phyloP scores from a whole-genome alignment of 2,888 invertebrate genomes.

The Parochlus steinenii region DNA sequence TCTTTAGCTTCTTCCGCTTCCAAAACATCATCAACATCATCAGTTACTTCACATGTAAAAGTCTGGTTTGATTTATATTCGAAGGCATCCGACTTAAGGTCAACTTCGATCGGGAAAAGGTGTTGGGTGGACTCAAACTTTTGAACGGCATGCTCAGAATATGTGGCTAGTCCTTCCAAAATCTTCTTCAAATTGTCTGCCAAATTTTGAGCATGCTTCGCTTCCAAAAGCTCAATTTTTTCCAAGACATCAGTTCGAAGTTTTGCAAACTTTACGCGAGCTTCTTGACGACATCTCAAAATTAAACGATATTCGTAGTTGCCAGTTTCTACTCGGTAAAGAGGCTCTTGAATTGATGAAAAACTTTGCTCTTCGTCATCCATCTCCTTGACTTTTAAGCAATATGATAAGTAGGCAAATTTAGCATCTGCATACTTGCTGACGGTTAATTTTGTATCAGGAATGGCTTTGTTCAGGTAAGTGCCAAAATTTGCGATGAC shows the following conservation, averaged over 20 bases:
- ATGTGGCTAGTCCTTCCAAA: slow-evolving; percentile 63
- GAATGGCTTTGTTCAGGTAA: slow-evolving; percentile 93
- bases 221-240: slow-evolving; percentile 92
- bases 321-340: slow-evolving; percentile 96
- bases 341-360: slow-evolving; percentile 80
- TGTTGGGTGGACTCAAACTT: slow-evolving; percentile 55
- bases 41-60: slow-evolving; percentile 8
- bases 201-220: slow-evolving; percentile 94
- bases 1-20: slow-evolving; percentile 15
- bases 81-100: slow-evolving; percentile 80
- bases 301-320: slow-evolving; percentile 98
- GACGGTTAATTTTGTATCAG: slow-evolving; percentile 93
- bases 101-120: slow-evolving; percentile 92
- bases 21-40: slow-evolving; percentile 14
- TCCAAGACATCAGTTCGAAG: slow-evolving; percentile 82
- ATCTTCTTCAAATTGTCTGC: slow-evolving; percentile 71
- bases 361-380: slow-evolving; percentile 97
- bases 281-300: slow-evolving; percentile 89
- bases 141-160: slow-evolving; percentile 50
- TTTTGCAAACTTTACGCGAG: slow-evolving; percentile 67
- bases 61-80: slow-evolving; percentile 60
- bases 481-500: slow-evolving; percentile 90
- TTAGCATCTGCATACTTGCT: slow-evolving; percentile 97
- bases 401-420: slow-evolving; percentile 97
- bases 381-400: slow-evolving; percentile 98